Evolutionary conservation across 2,888 invertebrate species (phyloP).

Genomic region (Ormia ochracea): DNA sequence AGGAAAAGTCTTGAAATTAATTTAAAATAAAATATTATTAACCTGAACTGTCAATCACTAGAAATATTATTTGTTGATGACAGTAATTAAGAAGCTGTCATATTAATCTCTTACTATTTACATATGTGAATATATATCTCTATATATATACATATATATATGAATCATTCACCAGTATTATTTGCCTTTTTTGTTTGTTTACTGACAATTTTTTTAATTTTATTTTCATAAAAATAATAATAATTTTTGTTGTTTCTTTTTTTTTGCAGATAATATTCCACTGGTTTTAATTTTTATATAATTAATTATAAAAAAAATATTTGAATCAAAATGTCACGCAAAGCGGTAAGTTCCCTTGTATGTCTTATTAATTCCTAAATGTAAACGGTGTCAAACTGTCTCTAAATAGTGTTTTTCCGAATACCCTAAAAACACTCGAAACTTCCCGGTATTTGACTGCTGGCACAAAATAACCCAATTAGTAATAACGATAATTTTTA

Average conservation of each 20-base stretch:
- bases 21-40: not conserved
- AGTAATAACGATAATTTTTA: too few species aligned
- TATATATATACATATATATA: not conserved
- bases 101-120: conserved; percentile 8
- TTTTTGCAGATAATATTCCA: conserved; percentile 61
- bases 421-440: too few species aligned
- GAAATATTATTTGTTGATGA: not conserved
- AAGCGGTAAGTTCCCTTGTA: conserved; percentile 79
- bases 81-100: conserved; percentile 13
- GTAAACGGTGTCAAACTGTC: not conserved
- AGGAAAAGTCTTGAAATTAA: not conserved
- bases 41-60: conserved; percentile 35
- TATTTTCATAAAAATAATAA: not conserved
- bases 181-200: not conserved
- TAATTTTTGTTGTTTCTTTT: conserved; percentile 40
- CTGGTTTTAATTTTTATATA: conserved; percentile 43
- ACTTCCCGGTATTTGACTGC: too few species aligned
- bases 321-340: conserved; percentile 79
- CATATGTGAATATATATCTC: conserved; percentile 18
- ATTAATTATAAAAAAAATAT: conserved; percentile 52
- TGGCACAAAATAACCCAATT: too few species aligned
- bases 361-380: not conserved
- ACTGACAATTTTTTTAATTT: not conserved
- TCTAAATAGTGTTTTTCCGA: too few species aligned
- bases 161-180: conserved; percentile 15